Base-by-base conservation (phyloP, 2,797 vertebrate genomes). In the Mico argentatus region DNA sequence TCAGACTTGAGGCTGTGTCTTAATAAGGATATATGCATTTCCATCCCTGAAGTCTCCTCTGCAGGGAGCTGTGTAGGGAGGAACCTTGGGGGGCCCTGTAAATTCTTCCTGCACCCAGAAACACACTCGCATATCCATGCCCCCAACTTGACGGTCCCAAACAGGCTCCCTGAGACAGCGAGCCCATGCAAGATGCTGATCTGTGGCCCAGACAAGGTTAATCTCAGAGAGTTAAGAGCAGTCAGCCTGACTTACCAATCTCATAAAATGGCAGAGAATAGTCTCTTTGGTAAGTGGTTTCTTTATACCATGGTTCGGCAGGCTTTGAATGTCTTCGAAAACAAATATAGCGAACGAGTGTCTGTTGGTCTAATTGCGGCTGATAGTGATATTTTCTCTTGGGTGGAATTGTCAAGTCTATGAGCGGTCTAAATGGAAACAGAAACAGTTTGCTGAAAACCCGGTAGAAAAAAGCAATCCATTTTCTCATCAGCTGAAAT, bases 401-500 rank as follows among this genome's bases (percentile, higher is more conserved):
- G 0, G 90, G 0, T 44, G 92, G 94, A 41, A 95, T 27, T 73
- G 96, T 83, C 87, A 96, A 76, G 96, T 97, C 98, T 90, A 76
- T 96, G 92, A 97, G 98, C 87, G 93, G 93, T 96, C 98, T 98
- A 82, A 61, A 97, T 83, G 97, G 96, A 98, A 98, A 93, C 1
- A 96, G 50, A 96, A 89, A 92, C 7, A 44, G 36, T 13, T 85
- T 75, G 41, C 41, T 97, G 67, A 98, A 73, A 30, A 83, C 48
- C 12, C 33, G 15, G 13, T 2, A 27, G 26, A 79, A 55, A 27
- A 61, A 93, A 93, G 10, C 22, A 0, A 44, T 80, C 27, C 22
- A 1, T 84, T 83, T 90, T 64, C 57, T 89, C 76, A 48, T 33
- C 82, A 61, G 50, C 52, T 55, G 44, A 57, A 88, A 57, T 55